Base-by-base conservation (phyloP, 2,888 invertebrate genomes). In the Trypoxylon attenuatum region DNA sequence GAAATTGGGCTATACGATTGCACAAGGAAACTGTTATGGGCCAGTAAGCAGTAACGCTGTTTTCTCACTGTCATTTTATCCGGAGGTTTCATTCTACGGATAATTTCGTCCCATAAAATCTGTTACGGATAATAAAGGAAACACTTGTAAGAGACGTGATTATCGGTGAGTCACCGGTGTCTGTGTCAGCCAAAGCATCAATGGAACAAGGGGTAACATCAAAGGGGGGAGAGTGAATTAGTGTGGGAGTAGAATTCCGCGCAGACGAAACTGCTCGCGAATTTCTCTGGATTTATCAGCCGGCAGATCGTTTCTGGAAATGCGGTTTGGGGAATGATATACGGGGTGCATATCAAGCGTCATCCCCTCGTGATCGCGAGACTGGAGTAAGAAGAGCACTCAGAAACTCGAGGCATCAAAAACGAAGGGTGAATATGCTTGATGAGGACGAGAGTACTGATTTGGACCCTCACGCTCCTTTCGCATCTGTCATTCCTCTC, bases 271-370 rank as follows among this genome's bases (percentile, higher is more conserved):
- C 25, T 47, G 59, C 57, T 57, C 64, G 55, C 63, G 60, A 70
- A 72, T 76, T 74, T 78, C n/a, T n/a, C 72, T 71, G 73, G 78
- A 78, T 78, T 79, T 76, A 74, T 79, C 73, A 54, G 59, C 53
- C 74, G 65, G 61, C 45, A 56, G 62, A 73, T 72, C 73, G 63
- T 72, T 72, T 71, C 73, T 69, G 65, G 60, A 45, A 70, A 77
- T 69, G 75, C 72, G 66, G 54, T 53, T 53, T 50, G 60, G 29
- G 29, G 29, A 42, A 67, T 67, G 69, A 68, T 68, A 58, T 45
- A 47, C 22, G 68, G 78, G 76, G 78, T 79, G 75, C 78, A 76
- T 63, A 63, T 70, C 59, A 60, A 70, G 70, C 49, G 56, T 16
- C 49, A 58, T 54, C 50, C 64, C 63, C 53, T 69, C 60, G 13